phyloP scores from a whole-genome alignment of 2,113 vertebrate genomes.

The Proterorhinus semilunaris region DNA sequence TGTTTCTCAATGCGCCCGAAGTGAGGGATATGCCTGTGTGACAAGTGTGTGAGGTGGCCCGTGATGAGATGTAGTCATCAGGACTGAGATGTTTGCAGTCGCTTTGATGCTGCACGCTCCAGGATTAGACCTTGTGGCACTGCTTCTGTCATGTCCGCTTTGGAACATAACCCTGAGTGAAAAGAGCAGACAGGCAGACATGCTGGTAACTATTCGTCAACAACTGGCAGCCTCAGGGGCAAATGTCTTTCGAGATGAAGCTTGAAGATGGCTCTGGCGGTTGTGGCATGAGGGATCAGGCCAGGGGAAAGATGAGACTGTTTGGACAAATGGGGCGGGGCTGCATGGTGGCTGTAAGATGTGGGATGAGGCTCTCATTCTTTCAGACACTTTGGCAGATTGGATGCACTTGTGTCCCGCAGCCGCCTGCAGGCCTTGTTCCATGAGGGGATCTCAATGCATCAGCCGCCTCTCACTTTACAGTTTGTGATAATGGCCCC shows the following conservation, averaged over 20 bases:
- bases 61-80: conserved; percentile 51
- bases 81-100: conserved; percentile 42
- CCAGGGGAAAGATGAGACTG: conserved; percentile 47
- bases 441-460: conserved; percentile 4
- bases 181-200: conserved; percentile 56
- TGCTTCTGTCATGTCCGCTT: conserved; percentile 60
- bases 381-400: conserved; percentile 41
- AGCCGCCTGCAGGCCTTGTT: conserved; percentile 27
- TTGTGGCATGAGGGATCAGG: conserved; percentile 58
- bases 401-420: conserved; percentile 29
- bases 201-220: conserved; percentile 60
- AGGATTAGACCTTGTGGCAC: conserved; percentile 55
- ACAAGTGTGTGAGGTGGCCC: conserved; percentile 36
- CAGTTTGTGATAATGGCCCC: conserved; percentile 34
- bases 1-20: conserved; percentile 29
- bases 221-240: conserved; percentile 47
- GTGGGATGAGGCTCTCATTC: conserved; percentile 46
- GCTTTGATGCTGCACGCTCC: conserved; percentile 41
- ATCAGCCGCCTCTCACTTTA: conserved; percentile 24
- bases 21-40: conserved; percentile 34
- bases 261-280: conserved; percentile 44
- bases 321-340: conserved; percentile 55
- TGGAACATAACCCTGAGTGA: conserved; percentile 58
- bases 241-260: conserved; percentile 45
- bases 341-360: conserved; percentile 51